Evolutionary conservation across 2,888 invertebrate genomes (phyloP), one percentile per base, ranked within the genome.

Genomic region (Coronaproctus castanopsis): DNA sequence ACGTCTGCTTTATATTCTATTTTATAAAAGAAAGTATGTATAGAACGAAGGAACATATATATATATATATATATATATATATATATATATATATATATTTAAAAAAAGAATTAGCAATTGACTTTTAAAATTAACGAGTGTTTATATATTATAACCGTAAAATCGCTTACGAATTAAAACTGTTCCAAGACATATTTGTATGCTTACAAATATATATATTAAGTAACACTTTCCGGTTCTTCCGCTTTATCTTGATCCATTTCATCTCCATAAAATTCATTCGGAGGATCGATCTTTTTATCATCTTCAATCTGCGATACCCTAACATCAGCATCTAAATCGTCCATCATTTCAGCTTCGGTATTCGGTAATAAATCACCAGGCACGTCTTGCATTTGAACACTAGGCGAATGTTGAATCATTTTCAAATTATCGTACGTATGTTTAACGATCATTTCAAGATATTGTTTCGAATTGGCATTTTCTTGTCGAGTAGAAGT

Each of bases 331-430:
- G 88, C 87, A 72, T 91, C 88, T 0, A 82, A 79, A 62, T 90
- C 89, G 3, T 88, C 86, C 1, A 74, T 69, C 23, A 64, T 64
- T 24, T 66, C 65, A 10, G 62, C 59, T 24, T 67, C 66, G 18
- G 63, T 62, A 8, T 61, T 61, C n/a, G 63, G 62, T 23, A 66
- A 61, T 54, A 62, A 68, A 54, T 66, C 71, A 73, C 83, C 83
- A 18, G 95, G 95, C 2, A 92, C 84, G 69, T 92, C 89, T 56
- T 93, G 87, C 92, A 98, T 93, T 74, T 98, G 97, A 0, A 98
- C 97, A 65, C 89, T 91, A 0, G 95, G 95, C 0, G 96, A 90
- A 69, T 89, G 85, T 67, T 87, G 87, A 65, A 90, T 82, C 83
- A 90, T 87, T 74, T 89, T 90, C 49, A 97, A 75, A 71, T 95